Evolutionary conservation across 1,140 invertebrate genomes (phyloP).

Genomic region (Ips nitidus): DNA sequence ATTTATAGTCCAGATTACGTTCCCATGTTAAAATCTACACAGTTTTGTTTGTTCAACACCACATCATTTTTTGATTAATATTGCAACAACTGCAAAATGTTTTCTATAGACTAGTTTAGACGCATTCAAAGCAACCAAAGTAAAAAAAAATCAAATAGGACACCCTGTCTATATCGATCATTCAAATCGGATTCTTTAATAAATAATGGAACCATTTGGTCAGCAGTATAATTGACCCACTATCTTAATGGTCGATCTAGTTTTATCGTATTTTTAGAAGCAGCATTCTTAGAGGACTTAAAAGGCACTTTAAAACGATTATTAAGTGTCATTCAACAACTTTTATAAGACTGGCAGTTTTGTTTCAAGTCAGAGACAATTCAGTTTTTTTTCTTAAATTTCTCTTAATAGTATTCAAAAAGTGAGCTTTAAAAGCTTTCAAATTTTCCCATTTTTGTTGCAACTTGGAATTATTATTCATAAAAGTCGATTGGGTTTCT

Average conservation of each 20-base stretch:
- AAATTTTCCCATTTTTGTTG: constrained; percentile 21
- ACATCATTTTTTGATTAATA: constrained; percentile 31
- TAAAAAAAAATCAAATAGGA: background rate
- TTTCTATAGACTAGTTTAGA: background rate
- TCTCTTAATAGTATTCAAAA: too few species aligned
- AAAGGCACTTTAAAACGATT: too few species aligned
- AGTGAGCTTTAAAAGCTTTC: background rate
- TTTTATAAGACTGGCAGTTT: too few species aligned
- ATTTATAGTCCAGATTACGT: constrained; percentile 29
- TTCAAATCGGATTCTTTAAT: background rate
- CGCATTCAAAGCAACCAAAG: too few species aligned
- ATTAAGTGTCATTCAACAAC: too few species aligned
- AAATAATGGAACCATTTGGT: too few species aligned
- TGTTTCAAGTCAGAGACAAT: too few species aligned
- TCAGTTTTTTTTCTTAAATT: too few species aligned
- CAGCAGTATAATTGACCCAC: too few species aligned
- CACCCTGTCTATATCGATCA: background rate
- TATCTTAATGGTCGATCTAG: too few species aligned
- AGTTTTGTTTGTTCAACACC: constrained; percentile 28
- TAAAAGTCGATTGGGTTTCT: constrained; percentile 24
- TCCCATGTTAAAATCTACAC: constrained; percentile 31
- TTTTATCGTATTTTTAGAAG: too few species aligned
- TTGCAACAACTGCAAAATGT: constrained; percentile 1
- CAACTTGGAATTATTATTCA: constrained; percentile 27
- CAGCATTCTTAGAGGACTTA: too few species aligned